Evolutionary conservation across 1,140 invertebrate genomes (phyloP).

Genomic region (Andricus grossulariae): DNA sequence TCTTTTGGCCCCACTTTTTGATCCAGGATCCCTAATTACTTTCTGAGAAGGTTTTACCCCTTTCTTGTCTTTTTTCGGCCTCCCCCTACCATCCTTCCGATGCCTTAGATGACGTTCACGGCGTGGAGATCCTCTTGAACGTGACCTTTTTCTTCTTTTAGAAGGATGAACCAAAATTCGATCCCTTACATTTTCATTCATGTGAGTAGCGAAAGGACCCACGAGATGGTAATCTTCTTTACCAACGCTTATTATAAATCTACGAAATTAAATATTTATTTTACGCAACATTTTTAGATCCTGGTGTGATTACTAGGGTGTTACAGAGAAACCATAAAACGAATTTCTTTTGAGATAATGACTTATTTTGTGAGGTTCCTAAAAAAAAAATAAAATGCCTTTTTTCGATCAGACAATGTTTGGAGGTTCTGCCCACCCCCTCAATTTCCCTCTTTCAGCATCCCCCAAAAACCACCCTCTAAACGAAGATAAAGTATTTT

Average conservation of each 20-base stretch:
- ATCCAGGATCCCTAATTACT: neutral
- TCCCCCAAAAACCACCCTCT: too few relatives aligned
- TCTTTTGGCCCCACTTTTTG: neutral
- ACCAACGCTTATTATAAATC: slow-evolving; percentile 14
- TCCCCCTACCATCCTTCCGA: neutral
- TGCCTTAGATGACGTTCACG: too few relatives aligned
- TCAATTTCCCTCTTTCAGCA: too few relatives aligned
- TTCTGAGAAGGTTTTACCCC: neutral
- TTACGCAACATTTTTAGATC: too few relatives aligned
- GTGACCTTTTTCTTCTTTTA: neutral
- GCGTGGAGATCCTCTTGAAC: neutral
- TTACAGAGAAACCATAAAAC: too few relatives aligned
- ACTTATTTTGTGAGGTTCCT: too few relatives aligned
- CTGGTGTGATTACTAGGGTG: too few relatives aligned
- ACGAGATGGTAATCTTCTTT: slow-evolving; percentile 3
- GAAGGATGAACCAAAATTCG: neutral
- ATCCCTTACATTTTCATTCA: neutral
- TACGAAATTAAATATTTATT: slow-evolving; percentile 6
- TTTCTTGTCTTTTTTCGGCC: neutral
- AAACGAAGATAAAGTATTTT: too few relatives aligned
- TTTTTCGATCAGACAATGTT: too few relatives aligned
- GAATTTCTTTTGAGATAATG: too few relatives aligned
- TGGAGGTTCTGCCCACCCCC: too few relatives aligned
- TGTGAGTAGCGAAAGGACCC: slow-evolving; percentile 23
- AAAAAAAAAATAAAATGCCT: too few relatives aligned